Conservation (phyloP, 2,113 vertebrate species). For the Brienomyrus brachyistius region DNA sequence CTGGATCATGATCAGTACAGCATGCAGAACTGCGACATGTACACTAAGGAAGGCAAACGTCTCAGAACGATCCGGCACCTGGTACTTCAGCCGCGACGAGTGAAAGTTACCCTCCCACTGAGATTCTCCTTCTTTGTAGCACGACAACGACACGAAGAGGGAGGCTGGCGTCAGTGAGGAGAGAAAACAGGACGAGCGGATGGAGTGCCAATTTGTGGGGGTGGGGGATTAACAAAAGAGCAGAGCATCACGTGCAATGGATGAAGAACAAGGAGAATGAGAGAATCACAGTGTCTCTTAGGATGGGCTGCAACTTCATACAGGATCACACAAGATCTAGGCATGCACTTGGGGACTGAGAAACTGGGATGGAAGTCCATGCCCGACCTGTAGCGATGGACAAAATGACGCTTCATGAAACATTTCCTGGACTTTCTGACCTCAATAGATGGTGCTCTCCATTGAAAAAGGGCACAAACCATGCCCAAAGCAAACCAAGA, state of each 20-base stretch:
- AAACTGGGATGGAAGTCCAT: neutral
- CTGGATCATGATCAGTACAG: conserved; percentile 97
- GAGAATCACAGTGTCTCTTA: neutral
- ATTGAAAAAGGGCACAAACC: neutral
- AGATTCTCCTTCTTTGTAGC: neutral
- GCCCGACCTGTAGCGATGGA: neutral
- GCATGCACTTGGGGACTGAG: neutral
- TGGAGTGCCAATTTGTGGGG: neutral
- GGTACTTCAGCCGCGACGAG: neutral
- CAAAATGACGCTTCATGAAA: neutral
- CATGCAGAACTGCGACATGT: conserved; percentile 73
- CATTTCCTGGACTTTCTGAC: neutral
- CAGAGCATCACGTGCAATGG: neutral
- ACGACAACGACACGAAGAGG: neutral
- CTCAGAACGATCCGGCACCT: neutral
- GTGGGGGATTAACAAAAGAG: neutral
- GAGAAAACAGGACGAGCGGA: neutral
- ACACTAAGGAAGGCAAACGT: conserved; percentile 65
- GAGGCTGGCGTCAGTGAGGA: neutral
- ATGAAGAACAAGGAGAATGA: neutral
- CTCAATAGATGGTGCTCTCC: neutral
- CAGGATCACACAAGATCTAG: neutral
- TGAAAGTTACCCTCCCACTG: neutral
- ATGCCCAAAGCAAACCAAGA: neutral
- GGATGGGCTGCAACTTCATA: neutral